phyloP scores from a whole-genome alignment of 2,888 invertebrate species.

The Amphimallon solstitiale region DNA sequence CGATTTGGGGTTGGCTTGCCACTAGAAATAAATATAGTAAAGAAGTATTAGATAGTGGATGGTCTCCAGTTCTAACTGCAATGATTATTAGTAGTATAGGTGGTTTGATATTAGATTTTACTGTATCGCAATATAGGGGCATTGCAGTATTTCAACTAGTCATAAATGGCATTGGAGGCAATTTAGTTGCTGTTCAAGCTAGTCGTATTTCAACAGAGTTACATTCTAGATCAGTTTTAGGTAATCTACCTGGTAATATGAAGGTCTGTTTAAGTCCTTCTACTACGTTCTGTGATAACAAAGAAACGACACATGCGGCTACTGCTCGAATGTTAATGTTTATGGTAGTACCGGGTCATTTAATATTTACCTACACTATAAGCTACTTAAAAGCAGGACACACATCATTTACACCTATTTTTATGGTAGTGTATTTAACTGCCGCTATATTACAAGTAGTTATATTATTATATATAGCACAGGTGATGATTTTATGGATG shows the following conservation, averaged over 20 bases:
- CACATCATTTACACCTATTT: conserved; percentile 83
- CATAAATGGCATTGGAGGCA: conserved; percentile 93
- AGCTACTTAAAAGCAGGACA: conserved; percentile 85
- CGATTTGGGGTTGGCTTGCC: conserved; percentile 84
- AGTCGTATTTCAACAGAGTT: conserved; percentile 86
- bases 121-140: conserved; percentile 83
- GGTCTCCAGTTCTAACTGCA: conserved; percentile 90
- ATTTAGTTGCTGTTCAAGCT: conserved; percentile 92
- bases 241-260: conserved; percentile 64
- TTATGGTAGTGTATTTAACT: conserved; percentile 73
- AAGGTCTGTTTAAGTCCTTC: conserved; percentile 67
- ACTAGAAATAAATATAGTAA: conserved; percentile 82
- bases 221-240: conserved; percentile 70
- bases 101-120: conserved; percentile 87
- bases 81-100: conserved; percentile 92
- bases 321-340: conserved; percentile 64
- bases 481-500: conserved; percentile 84
- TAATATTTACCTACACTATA: conserved; percentile 90
- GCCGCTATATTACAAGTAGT: conserved; percentile 67
- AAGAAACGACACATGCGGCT: conserved; percentile 59
- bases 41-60: conserved; percentile 87
- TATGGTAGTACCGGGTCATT: conserved; percentile 91
- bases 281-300: conserved; percentile 66
- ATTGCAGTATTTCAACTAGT: conserved; percentile 93
- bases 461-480: conserved; percentile 80